A percentile compares a stretch with the other conserved stretches of the same genome.
phyloP scores from a whole-genome alignment of 2,797 vertebrate species.

The Dallia pectoralis region DNA sequence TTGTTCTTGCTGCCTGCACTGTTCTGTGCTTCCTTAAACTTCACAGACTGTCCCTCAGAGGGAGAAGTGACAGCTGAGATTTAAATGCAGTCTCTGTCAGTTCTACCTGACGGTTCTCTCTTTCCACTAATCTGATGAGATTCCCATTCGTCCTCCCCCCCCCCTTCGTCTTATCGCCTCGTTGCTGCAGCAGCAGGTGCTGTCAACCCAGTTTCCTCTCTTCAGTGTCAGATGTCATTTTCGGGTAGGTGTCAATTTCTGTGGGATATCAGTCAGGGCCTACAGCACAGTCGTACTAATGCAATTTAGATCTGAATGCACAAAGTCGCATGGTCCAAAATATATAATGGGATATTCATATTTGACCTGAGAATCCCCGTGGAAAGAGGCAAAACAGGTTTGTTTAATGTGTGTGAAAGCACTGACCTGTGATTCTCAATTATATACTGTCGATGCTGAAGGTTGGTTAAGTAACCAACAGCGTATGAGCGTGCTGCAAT shows the following conservation, averaged over 20 bases:
- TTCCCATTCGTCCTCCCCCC: conserved; percentile 7
- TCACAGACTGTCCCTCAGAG: conserved; percentile 1
- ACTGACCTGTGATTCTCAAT: neutral
- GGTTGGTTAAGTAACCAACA: neutral
- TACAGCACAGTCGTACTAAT: conserved; percentile 5
- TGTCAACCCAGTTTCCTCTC: conserved; percentile 11
- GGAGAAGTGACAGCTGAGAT: conserved; percentile 11
- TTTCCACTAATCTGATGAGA: conserved; percentile 24
- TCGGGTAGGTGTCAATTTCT: conserved; percentile 13
- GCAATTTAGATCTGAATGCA: neutral
- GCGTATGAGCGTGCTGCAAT: neutral
- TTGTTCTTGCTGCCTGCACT: neutral
- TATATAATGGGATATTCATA: neutral
- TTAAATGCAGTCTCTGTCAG: conserved; percentile 4
- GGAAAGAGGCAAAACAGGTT: neutral
- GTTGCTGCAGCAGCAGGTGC: conserved; percentile 15
- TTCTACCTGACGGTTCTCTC: conserved; percentile 9
- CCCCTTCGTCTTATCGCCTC: conserved; percentile 7
- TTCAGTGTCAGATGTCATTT: conserved; percentile 15
- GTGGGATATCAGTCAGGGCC: conserved; percentile 8
- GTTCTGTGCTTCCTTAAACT: neutral
- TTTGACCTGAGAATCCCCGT: neutral
- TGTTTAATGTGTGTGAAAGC: neutral
- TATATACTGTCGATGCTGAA: neutral
- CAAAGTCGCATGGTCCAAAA: neutral